Conservation (phyloP, 2,888 invertebrate genomes). For the Cristatella mucedo region DNA sequence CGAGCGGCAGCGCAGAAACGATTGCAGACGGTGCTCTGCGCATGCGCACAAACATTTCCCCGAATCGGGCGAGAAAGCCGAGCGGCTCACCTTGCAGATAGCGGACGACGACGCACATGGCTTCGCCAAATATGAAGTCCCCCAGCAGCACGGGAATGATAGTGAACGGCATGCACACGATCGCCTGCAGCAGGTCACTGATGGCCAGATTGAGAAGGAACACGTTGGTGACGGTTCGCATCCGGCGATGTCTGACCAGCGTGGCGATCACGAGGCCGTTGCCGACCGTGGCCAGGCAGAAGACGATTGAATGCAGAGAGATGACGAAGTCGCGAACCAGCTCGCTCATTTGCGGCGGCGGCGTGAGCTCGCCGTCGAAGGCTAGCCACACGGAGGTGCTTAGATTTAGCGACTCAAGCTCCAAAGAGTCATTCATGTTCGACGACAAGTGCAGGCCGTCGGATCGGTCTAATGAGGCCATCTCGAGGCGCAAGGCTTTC, state of each 20-base stretch:
- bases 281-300: constrained; percentile 59
- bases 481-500: too few relatives aligned
- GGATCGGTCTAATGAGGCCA: too few relatives aligned
- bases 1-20: too few relatives aligned
- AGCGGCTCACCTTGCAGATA: constrained; percentile 58
- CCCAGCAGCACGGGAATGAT: constrained; percentile 50
- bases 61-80: too few relatives aligned
- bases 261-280: constrained; percentile 61
- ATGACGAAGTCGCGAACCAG: constrained; percentile 41
- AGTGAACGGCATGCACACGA: constrained; percentile 47
- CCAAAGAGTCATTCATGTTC: too few relatives aligned
- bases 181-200: constrained; percentile 42
- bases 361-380: too few relatives aligned
- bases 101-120: constrained; percentile 55
- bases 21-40: too few relatives aligned
- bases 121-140: constrained; percentile 56
- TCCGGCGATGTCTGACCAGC: constrained; percentile 41
- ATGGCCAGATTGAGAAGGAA: constrained; percentile 45
- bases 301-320: constrained; percentile 59
- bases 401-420: too few relatives aligned
- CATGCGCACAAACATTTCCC: too few relatives aligned
- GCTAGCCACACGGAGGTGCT: too few relatives aligned
- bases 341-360: too few relatives aligned
- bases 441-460: too few relatives aligned
- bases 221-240: constrained; percentile 44